These are phyloP conservation scores for Oeneis ivallda DNA, from an alignment of 2,888 invertebrate genomes.

Conservation along the genomic window DNA sequence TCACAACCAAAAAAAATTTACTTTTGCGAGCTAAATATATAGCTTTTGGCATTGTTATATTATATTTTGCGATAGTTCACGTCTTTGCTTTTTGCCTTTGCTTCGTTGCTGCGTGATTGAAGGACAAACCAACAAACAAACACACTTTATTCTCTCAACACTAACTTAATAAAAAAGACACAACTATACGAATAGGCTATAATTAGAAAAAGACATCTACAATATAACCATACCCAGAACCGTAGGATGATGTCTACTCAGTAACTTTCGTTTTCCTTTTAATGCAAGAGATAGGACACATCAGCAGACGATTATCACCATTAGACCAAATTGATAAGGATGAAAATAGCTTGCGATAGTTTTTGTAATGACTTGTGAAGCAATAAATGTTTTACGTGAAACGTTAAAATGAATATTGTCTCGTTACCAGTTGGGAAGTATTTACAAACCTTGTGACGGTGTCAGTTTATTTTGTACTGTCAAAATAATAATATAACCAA, in stretches of 20 bases:
- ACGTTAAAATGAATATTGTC: neutral
- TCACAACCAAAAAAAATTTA: no score
- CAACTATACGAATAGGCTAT: slow-evolving; percentile 3
- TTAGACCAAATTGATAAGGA: neutral
- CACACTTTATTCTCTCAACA: no score
- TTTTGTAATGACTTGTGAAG: slow-evolving; percentile 1
- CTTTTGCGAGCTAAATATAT: no score
- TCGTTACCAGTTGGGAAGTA: neutral
- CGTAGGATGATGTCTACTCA: slow-evolving; percentile 30
- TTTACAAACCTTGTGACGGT: neutral
- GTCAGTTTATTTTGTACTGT: no score
- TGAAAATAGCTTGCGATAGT: neutral
- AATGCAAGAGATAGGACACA: slow-evolving; percentile 6
- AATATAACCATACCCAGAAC: slow-evolving; percentile 15
- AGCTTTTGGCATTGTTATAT: no score
- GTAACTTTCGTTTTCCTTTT: slow-evolving; percentile 37
- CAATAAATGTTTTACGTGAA: slow-evolving; percentile 13
- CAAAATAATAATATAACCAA: no score
- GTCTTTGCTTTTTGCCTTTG: no score
- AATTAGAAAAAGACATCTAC: slow-evolving; percentile 27
- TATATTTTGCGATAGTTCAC: no score
- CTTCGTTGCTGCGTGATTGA: no score
- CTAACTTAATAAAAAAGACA: slow-evolving; percentile 10
- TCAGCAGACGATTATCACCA: neutral
- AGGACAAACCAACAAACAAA: no score